These are phyloP conservation scores for Megastigmus dorsalis DNA, from an alignment of 2,888 invertebrate species.

Conservation along the genomic window DNA sequence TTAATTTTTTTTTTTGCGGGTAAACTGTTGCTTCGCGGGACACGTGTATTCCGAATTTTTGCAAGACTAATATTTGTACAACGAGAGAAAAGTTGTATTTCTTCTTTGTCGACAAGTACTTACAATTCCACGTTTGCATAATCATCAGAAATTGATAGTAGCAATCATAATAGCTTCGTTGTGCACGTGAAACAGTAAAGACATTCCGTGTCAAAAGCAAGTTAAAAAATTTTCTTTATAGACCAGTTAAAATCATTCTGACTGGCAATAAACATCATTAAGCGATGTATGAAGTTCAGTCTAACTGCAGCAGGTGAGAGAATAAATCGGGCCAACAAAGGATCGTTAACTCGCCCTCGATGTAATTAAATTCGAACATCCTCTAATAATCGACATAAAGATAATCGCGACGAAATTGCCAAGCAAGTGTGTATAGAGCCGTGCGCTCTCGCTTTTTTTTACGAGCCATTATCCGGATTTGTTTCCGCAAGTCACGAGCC, in stretches of 20 bases:
- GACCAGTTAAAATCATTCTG: constrained; percentile 17
- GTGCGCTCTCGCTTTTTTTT: constrained; percentile 8
- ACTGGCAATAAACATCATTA: background rate
- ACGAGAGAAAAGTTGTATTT: too few relatives aligned
- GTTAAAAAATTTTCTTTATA: too few relatives aligned
- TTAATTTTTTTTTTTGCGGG: constrained; percentile 16
- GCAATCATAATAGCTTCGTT: too few relatives aligned
- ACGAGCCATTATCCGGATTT: constrained; percentile 27
- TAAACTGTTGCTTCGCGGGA: too few relatives aligned
- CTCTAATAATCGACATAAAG: constrained; percentile 37
- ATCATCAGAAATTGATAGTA: too few relatives aligned
- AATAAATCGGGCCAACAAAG: constrained; percentile 10
- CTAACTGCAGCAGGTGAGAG: constrained; percentile 7
- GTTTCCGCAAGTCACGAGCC: constrained; percentile 8
- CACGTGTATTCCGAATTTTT: too few relatives aligned
- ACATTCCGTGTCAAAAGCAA: too few relatives aligned
- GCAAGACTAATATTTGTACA: too few relatives aligned
- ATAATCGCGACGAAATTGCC: constrained; percentile 20
- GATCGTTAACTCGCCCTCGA: constrained; percentile 14
- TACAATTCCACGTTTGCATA: too few relatives aligned
- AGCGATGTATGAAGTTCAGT: constrained; percentile 1
- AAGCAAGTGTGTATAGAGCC: background rate
- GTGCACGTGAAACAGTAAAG: too few relatives aligned
- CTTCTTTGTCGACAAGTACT: too few relatives aligned
- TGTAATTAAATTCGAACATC: constrained; percentile 28